Evolutionary conservation across 1,140 invertebrate species (phyloP).

Genomic region (Calosoma granatense): DNA sequence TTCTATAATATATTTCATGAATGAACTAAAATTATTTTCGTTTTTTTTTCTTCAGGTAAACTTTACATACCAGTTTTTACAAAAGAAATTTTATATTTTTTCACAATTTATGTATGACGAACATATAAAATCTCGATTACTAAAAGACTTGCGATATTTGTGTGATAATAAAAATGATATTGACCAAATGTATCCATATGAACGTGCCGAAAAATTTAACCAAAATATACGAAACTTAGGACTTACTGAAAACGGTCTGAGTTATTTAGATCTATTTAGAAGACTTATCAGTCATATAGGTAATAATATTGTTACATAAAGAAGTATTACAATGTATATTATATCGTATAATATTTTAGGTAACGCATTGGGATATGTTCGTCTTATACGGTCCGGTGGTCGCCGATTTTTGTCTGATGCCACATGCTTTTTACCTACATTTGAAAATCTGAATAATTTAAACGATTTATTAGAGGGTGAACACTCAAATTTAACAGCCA

Average conservation of each 20-base stretch:
- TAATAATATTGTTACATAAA: slow-evolving; percentile 23
- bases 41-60: slow-evolving; percentile 55
- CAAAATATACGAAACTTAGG: slow-evolving; percentile 85
- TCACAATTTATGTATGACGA: slow-evolving; percentile 98
- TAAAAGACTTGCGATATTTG: slow-evolving; percentile 77
- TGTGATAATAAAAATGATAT: slow-evolving; percentile 46
- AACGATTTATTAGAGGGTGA: slow-evolving; percentile 44
- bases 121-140: slow-evolving; percentile 90
- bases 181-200: slow-evolving; percentile 65
- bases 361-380: slow-evolving; percentile 93
- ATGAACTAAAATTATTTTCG: slow-evolving; percentile 11
- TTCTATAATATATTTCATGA: not conserved
- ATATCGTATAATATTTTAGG: slow-evolving; percentile 40
- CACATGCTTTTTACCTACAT: slow-evolving; percentile 79
- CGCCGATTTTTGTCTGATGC: slow-evolving; percentile 86
- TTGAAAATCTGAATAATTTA: slow-evolving; percentile 61
- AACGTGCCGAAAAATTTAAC: slow-evolving; percentile 91
- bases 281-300: slow-evolving; percentile 88
- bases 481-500: slow-evolving; percentile 44
- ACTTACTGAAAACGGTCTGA: slow-evolving; percentile 67
- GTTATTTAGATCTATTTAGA: slow-evolving; percentile 89
- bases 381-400: slow-evolving; percentile 88
- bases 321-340: too few relatives aligned
- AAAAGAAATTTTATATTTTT: slow-evolving; percentile 88
- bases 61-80: slow-evolving; percentile 93